Evolutionary conservation across 2,113 vertebrate species (phyloP), one percentile per base, ranked within the genome.

Genomic region (Tinamus guttatus): DNA sequence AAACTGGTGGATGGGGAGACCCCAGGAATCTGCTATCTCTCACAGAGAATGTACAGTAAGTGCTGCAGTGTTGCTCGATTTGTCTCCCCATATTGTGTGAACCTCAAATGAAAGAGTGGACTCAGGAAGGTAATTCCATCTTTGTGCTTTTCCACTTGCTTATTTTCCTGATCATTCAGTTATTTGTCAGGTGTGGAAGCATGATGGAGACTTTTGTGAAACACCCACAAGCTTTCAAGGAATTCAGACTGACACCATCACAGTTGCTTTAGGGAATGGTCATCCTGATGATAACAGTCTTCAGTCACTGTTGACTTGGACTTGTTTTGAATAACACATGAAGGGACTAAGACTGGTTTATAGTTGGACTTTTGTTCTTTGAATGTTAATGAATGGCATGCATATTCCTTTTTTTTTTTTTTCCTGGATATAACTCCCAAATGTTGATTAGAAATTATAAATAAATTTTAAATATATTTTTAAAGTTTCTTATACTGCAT

Each of bases 361-460:
- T 71, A 38, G 27, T 41, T 56, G 41, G 49, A 65, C 76, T 69
- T 65, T 81, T 90, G 18, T 75, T 59, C 22, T 81, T 82, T 90
- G 59, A 52, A 56, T 81, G 22, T 69, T 54, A 67, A 36, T 69
- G 45, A 20, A 74, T 79, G 25, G 40, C 65, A 89, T 84, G 73
- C 1, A 0, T 47, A 54, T 86, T 93, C 38, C 24, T 62, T 43
- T 92, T 47, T 32, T 73, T 8, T 47, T 49, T 49, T 49, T 49
- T 43, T 43, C 25, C 19, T 71, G 56, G 19, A 21, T 21, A 70
- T 14, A 68, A 51, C 12, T 69, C 30, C 58, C 41, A 38, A 20
- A 43, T 51, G 38, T 92, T 73, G 36, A 75, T 85, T 64, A 87
- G 75, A 91, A 96, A 75, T 65, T 28, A 38, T 24, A 11, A 60